A percentile compares a stretch with the other conserved stretches of the same genome.
Evolutionary conservation across 2,888 invertebrate genomes (phyloP).

Genomic region (Ennomos quercinarius): DNA sequence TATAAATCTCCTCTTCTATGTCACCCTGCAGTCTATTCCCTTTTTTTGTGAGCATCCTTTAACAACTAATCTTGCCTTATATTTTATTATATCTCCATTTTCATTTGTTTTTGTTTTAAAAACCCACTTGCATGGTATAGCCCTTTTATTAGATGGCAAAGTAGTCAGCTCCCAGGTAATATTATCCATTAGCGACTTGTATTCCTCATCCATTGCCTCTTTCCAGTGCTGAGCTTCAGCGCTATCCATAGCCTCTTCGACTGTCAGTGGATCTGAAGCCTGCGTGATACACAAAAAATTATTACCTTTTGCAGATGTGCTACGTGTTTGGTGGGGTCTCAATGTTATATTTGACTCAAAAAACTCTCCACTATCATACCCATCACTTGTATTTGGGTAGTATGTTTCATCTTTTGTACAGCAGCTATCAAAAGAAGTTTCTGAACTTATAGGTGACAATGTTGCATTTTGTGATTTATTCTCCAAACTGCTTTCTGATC

Average conservation of each 20-base stretch:
- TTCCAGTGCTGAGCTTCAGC: neutral
- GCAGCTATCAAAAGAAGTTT: too few relatives aligned
- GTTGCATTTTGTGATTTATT: too few relatives aligned
- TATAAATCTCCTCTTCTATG: constrained; percentile 36
- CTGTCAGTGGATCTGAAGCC: constrained; percentile 1
- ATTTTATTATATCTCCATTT: constrained; percentile 5
- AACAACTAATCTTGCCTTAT: constrained; percentile 27
- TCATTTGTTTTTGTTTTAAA: constrained; percentile 26
- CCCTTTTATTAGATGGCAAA: constrained; percentile 11
- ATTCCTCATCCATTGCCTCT: constrained; percentile 1
- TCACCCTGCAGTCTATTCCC: constrained; percentile 36
- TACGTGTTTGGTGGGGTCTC: too few relatives aligned
- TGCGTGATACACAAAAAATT: too few relatives aligned
- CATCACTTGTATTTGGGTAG: too few relatives aligned
- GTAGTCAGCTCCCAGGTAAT: neutral
- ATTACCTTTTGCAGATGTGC: too few relatives aligned
- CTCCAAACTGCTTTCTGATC: too few relatives aligned
- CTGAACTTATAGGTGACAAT: too few relatives aligned
- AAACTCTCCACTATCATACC: too few relatives aligned
- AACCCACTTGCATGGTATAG: constrained; percentile 27
- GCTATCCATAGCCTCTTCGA: neutral
- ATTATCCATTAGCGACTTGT: neutral
- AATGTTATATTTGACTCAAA: too few relatives aligned
- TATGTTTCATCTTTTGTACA: too few relatives aligned
- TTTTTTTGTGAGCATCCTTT: constrained; percentile 36